Conservation (phyloP, 2,797 vertebrate genomes). For the Myotis planiceps region DNA sequence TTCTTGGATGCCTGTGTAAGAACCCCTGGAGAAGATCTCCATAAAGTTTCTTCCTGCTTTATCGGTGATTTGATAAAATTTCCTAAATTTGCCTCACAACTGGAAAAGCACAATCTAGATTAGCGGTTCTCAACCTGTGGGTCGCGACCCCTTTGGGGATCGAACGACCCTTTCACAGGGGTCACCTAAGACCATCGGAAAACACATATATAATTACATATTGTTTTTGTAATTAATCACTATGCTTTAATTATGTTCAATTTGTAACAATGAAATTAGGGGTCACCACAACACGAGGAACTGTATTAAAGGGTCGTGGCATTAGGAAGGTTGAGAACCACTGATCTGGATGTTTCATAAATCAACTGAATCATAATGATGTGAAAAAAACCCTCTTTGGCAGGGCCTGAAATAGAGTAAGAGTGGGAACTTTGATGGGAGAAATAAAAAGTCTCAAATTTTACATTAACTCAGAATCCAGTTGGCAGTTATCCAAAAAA, state of each 20-base stretch:
- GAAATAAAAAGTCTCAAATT: slow-evolving; percentile 45
- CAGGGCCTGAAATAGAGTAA: neutral
- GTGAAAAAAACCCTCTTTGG: neutral
- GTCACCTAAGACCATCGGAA: too few relatives aligned
- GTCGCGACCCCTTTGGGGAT: too few relatives aligned
- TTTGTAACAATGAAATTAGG: too few relatives aligned
- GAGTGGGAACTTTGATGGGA: slow-evolving; percentile 29
- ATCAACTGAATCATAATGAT: neutral
- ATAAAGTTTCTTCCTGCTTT: neutral
- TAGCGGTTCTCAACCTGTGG: too few relatives aligned
- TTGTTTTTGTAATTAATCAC: too few relatives aligned
- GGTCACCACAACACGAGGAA: too few relatives aligned
- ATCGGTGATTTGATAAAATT: neutral
- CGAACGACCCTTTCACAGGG: too few relatives aligned
- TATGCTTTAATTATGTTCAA: too few relatives aligned
- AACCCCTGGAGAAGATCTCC: neutral
- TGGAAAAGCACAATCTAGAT: neutral
- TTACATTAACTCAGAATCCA: slow-evolving; percentile 45
- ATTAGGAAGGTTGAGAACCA: too few relatives aligned
- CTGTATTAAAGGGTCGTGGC: too few relatives aligned
- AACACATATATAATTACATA: too few relatives aligned
- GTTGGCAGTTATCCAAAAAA: neutral
- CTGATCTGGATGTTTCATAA: neutral
- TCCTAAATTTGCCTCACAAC: neutral
- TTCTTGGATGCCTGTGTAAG: neutral